phyloP scores from a whole-genome alignment of 2,888 invertebrate species.

The Drosophila formosana region DNA sequence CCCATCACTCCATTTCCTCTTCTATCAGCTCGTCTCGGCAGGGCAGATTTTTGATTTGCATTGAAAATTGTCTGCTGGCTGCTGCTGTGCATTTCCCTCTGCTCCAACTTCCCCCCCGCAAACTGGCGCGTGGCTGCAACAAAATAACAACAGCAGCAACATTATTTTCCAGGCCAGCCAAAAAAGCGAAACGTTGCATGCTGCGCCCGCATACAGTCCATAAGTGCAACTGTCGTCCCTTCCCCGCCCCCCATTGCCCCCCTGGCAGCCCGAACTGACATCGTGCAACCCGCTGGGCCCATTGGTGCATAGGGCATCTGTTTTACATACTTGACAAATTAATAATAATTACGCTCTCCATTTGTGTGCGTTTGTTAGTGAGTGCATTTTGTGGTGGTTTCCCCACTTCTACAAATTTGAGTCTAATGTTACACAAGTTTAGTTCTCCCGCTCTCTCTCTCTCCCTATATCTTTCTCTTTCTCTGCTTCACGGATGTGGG shows the following conservation, averaged over 20 bases:
- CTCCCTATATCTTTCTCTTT: not conserved
- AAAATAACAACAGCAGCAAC: conserved; percentile 28
- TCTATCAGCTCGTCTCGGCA: not conserved
- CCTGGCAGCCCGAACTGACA: not conserved
- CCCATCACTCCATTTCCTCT: not conserved
- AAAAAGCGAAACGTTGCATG: conserved; percentile 33
- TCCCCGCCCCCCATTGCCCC: conserved; percentile 9
- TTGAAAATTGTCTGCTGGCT: conserved; percentile 46
- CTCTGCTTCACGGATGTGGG: conserved; percentile 12
- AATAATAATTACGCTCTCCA: conserved; percentile 73
- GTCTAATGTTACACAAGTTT: conserved; percentile 35
- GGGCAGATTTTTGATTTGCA: conserved; percentile 71
- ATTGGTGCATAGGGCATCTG: conserved; percentile 66
- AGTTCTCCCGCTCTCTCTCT: not conserved
- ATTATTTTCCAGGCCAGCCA: conserved; percentile 28
- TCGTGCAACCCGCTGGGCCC: conserved; percentile 39
- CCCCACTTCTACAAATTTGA: conserved; percentile 39
- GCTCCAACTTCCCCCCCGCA: conserved; percentile 11
- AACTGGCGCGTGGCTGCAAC: conserved; percentile 53
- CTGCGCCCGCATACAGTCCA: conserved; percentile 48
- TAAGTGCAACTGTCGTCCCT: conserved; percentile 45
- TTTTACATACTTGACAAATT: conserved; percentile 81
- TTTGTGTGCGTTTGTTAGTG: conserved; percentile 31
- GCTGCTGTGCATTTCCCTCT: conserved; percentile 21
- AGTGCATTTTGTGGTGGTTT: conserved; percentile 42